Percentiles rank a stretch among this genome's conserved stretches.
phyloP scores from a whole-genome alignment of 2,113 vertebrate species.

The Ailurus styani region DNA sequence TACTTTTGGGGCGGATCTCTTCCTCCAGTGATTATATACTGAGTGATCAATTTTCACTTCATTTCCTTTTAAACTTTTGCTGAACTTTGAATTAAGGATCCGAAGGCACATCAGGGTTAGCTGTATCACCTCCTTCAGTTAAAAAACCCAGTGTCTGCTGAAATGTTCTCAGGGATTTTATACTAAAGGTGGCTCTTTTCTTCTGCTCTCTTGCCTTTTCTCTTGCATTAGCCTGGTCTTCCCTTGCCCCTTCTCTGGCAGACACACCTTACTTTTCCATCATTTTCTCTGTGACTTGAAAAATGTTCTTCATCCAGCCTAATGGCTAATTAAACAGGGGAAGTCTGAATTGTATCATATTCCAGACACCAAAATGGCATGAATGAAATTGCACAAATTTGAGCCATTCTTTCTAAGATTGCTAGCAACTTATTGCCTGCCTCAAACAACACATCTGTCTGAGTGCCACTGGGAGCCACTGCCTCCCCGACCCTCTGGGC shows the following conservation, averaged over 20 bases:
- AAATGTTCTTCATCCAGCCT: background rate
- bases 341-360: background rate
- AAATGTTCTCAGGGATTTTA: background rate
- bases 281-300: conserved; percentile 11
- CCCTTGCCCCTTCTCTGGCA: background rate
- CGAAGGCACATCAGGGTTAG: background rate
- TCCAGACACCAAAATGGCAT: background rate
- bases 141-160: background rate
- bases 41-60: conserved; percentile 38
- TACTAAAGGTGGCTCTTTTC: background rate
- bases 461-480: background rate
- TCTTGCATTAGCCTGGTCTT: background rate
- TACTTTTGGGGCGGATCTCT: background rate
- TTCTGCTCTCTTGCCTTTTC: background rate
- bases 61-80: conserved; percentile 45
- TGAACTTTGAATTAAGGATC: conserved; percentile 30
- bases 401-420: background rate
- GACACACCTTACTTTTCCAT: background rate
- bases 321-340: conserved; percentile 22
- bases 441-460: background rate
- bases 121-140: background rate
- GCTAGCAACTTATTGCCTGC: background rate
- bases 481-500: background rate
- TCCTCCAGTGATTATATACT: background rate
- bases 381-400: background rate